Conservation (phyloP, 1,140 invertebrate genomes). For the Halictus rubicundus region DNA sequence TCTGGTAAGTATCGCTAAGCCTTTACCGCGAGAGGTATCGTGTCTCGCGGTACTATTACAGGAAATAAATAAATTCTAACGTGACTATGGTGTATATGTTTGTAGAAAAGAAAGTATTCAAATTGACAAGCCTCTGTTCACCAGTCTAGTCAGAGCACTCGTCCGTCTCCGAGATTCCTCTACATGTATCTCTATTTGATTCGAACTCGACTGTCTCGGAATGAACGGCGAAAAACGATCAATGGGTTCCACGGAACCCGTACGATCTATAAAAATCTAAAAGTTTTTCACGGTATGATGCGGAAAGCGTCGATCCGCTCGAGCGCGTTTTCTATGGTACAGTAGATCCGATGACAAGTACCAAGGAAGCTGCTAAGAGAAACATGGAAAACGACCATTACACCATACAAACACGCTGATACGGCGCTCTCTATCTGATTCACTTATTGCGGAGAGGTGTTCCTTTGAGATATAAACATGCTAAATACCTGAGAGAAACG, state of each 20-base stretch:
- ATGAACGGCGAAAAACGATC: constrained; percentile 8
- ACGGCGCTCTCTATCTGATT: constrained; percentile 4
- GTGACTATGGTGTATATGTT: not conserved
- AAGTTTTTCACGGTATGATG: not conserved
- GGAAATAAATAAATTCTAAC: not conserved
- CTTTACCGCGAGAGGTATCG: not conserved
- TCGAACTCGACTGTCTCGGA: not conserved
- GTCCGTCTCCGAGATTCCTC: too few species aligned
- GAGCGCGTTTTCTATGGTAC: not conserved
- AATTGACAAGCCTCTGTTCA: not conserved
- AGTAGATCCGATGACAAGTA: constrained; percentile 18
- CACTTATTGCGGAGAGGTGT: constrained; percentile 44
- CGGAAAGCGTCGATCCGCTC: constrained; percentile 10
- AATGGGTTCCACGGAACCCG: not conserved
- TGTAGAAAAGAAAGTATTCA: not conserved
- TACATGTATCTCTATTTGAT: not conserved
- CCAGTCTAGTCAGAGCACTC: constrained; percentile 2
- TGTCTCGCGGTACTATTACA: not conserved
- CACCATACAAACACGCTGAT: constrained; percentile 22
- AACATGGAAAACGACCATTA: constrained; percentile 25
- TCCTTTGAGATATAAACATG: constrained; percentile 55
- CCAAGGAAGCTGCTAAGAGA: constrained; percentile 31
- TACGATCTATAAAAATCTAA: constrained; percentile 37
- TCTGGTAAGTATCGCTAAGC: not conserved
- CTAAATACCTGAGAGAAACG: constrained; percentile 63